phyloP scores from a whole-genome alignment of 2,113 vertebrate genomes.

The Sebastes schlegelii region DNA sequence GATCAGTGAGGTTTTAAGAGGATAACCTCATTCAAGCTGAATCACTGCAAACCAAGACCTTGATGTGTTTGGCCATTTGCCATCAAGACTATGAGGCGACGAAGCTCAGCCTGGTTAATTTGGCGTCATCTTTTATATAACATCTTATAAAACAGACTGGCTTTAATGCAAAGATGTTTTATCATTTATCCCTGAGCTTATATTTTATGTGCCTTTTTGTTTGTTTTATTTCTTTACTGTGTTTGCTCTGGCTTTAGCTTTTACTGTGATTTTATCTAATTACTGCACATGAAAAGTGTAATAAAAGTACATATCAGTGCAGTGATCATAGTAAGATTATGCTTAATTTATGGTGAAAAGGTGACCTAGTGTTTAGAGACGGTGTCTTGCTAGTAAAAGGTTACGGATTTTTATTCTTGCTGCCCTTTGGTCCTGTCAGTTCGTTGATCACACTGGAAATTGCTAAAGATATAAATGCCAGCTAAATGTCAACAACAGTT shows the following conservation, averaged over 20 bases:
- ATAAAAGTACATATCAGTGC: not conserved
- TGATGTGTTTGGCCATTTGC: not conserved
- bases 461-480: constrained; percentile 4
- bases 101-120: not conserved
- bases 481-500: constrained; percentile 10
- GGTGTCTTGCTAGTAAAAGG: constrained; percentile 1
- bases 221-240: not conserved
- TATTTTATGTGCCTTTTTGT: not conserved
- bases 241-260: not conserved
- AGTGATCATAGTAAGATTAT: not conserved
- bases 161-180: not conserved
- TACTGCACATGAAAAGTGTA: not conserved
- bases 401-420: not conserved
- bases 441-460: not conserved
- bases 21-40: not conserved
- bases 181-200: not conserved
- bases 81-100: not conserved
- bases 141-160: not conserved
- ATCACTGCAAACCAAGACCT: constrained; percentile 5
- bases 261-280: not conserved
- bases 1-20: not conserved
- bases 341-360: not conserved
- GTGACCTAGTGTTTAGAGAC: too few species aligned
- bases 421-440: not conserved
- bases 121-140: not conserved